These are phyloP conservation scores for Cassiopea xamachana DNA, from an alignment of 30 jellyfish, hydroid and myxozoan species.

Conservation along the genomic window DNA sequence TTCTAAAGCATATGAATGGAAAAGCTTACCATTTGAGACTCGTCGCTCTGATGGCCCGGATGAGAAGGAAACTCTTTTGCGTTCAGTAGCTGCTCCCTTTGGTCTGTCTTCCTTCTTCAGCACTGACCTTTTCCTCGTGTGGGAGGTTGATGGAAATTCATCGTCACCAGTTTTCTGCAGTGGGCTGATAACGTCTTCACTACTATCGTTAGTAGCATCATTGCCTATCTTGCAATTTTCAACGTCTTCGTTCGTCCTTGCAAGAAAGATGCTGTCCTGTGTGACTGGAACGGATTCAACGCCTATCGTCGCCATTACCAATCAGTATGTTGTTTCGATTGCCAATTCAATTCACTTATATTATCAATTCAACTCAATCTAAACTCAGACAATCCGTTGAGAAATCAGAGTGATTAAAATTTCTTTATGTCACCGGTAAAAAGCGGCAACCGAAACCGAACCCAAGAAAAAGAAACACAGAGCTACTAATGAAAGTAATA, in stretches of 20 bases:
- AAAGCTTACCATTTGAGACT: slow-evolving; percentile 84
- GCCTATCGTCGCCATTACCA: slow-evolving; percentile 42
- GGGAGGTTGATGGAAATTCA: slow-evolving; percentile 24
- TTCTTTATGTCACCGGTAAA: too few relatives aligned
- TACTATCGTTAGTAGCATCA: slow-evolving; percentile 1
- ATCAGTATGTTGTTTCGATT: not conserved
- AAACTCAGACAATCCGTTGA: not conserved
- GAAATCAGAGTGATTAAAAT: too few relatives aligned
- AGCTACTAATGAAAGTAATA: too few relatives aligned
- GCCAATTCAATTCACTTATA: slow-evolving; percentile 22
- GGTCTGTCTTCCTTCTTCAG: slow-evolving; percentile 75
- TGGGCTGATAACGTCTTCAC: slow-evolving; percentile 42
- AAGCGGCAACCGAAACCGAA: too few relatives aligned
- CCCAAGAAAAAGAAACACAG: too few relatives aligned
- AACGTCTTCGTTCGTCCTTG: not conserved
- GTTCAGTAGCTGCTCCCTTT: slow-evolving; percentile 54
- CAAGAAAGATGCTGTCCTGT: slow-evolving; percentile 10
- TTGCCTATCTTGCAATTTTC: slow-evolving; percentile 2
- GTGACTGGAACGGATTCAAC: not conserved
- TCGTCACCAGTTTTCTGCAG: slow-evolving; percentile 17
- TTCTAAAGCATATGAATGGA: not conserved
- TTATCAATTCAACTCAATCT: slow-evolving; percentile 43
- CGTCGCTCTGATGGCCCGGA: slow-evolving; percentile 85
- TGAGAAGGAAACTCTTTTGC: slow-evolving; percentile 94
- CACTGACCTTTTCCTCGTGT: slow-evolving; percentile 87